phyloP scores from a whole-genome alignment of 2,113 vertebrate genomes.

The Pachycephala philippinensis region DNA sequence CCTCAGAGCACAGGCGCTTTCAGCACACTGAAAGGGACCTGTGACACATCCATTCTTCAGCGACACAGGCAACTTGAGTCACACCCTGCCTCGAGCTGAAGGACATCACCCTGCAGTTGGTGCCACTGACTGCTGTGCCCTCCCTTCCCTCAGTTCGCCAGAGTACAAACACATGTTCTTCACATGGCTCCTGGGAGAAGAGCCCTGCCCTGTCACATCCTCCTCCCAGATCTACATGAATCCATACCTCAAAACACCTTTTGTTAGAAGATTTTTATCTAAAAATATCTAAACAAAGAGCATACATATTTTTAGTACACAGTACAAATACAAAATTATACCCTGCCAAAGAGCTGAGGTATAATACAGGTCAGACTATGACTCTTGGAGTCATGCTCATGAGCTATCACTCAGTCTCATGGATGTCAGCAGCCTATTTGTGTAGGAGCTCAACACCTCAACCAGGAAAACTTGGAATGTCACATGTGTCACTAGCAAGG shows the following conservation, averaged over 20 bases:
- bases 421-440: not conserved
- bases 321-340: not conserved
- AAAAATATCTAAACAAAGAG: not conserved
- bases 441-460: not conserved
- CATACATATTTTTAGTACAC: fast-evolving
- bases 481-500: not conserved
- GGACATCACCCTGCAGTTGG: not conserved
- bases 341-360: not conserved
- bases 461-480: not conserved
- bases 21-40: not conserved
- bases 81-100: not conserved
- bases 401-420: not conserved
- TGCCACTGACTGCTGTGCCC: not conserved
- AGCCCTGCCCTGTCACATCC: not conserved
- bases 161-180: not conserved
- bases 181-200: not conserved
- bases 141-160: not conserved
- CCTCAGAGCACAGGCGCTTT: not conserved
- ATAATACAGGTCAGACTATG: not conserved
- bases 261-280: not conserved
- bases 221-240: not conserved
- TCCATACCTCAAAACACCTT: not conserved
- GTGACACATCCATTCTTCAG: not conserved
- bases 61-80: not conserved
- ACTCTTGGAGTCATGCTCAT: not conserved